These are phyloP conservation scores for Steatocranus sp. DNA, from an alignment of 2,797 vertebrate species.

Conservation along the genomic window DNA sequence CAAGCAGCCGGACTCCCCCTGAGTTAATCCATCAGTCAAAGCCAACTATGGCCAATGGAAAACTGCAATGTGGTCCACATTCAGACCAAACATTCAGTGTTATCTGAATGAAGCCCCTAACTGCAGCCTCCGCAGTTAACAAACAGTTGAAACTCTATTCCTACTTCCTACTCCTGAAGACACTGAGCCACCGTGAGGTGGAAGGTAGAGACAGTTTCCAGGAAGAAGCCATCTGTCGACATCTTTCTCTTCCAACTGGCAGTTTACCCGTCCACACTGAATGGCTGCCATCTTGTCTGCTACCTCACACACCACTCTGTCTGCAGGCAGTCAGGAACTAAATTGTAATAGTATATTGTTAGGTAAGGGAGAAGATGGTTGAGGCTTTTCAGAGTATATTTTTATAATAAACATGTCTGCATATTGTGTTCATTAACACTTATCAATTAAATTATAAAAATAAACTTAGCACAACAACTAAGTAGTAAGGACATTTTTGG, in stretches of 20 bases:
- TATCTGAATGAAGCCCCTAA: neutral
- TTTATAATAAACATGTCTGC: neutral
- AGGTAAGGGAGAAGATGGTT: neutral
- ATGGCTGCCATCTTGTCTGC: conserved; percentile 1
- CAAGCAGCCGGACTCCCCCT: neutral
- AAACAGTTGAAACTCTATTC: neutral
- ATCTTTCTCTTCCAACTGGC: conserved; percentile 31
- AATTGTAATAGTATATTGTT: neutral
- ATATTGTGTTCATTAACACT: accelerated
- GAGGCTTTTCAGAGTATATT: neutral
- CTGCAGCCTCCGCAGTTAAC: neutral
- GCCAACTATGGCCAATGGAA: neutral
- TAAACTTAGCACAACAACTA: neutral
- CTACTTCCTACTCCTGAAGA: neutral
- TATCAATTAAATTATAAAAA: neutral
- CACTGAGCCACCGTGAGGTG: neutral
- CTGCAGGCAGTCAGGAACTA: neutral
- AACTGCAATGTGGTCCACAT: neutral
- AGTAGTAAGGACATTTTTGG: neutral
- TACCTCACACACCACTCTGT: neutral
- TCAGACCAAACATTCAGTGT: neutral
- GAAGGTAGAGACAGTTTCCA: neutral
- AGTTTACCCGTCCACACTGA: conserved; percentile 6
- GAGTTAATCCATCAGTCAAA: neutral
- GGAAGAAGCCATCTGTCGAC: conserved; percentile 41